Conservation (phyloP, 2,888 invertebrate species). For the Ernsta delagoae region DNA sequence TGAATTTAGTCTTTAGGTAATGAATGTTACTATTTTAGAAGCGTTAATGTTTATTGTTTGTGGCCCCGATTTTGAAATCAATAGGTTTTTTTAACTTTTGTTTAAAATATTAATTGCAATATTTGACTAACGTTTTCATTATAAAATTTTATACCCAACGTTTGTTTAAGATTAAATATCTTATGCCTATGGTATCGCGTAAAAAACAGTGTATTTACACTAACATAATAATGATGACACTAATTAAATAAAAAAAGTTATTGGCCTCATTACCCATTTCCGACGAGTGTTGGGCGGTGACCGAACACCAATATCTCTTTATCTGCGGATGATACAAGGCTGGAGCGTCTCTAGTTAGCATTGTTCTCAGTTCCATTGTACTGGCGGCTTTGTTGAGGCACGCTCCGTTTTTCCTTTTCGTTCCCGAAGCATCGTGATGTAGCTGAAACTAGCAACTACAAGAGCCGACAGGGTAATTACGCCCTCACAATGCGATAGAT, state of each 20-base stretch:
- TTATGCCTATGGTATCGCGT: too few species aligned
- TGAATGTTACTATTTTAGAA: too few species aligned
- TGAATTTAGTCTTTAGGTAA: too few species aligned
- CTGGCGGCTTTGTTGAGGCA: conserved; percentile 75
- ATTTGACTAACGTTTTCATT: too few species aligned
- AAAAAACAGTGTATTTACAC: too few species aligned
- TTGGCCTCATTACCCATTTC: conserved; percentile 35
- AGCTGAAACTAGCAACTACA: conserved; percentile 46
- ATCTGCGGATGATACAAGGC: conserved; percentile 77
- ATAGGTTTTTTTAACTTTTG: too few species aligned
- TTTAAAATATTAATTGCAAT: too few species aligned
- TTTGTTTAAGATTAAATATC: too few species aligned
- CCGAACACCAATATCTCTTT: conserved; percentile 52
- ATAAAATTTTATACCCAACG: too few species aligned
- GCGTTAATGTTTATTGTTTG: background rate
- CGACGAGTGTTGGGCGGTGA: conserved; percentile 23
- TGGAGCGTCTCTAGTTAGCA: conserved; percentile 72
- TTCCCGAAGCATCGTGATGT: conserved; percentile 66
- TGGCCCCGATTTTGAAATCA: too few species aligned
- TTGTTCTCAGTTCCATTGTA: conserved; percentile 79
- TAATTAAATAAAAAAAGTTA: conserved; percentile 11
- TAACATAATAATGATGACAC: background rate
- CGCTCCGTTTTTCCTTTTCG: conserved; percentile 79
- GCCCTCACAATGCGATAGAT: conserved; percentile 1
- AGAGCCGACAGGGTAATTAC: conserved; percentile 18